phyloP scores from a whole-genome alignment of 2,888 invertebrate species.

The Clepsis dumicolana region DNA sequence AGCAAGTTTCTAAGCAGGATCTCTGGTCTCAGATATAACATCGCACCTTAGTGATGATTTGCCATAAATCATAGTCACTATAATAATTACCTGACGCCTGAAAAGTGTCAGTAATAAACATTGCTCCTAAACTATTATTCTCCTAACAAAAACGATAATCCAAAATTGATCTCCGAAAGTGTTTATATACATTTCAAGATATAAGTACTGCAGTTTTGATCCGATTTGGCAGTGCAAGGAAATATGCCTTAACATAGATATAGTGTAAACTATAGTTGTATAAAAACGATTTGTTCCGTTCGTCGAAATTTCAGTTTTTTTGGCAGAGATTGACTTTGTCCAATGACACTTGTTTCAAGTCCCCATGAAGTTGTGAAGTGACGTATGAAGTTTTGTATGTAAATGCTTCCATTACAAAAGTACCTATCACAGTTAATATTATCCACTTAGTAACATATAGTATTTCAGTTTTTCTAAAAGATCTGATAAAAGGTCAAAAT shows the following conservation, averaged over 20 bases:
- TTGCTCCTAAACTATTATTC: not conserved
- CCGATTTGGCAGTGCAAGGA: slow-evolving; percentile 34
- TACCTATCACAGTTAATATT: slow-evolving; percentile 36
- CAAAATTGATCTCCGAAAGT: slow-evolving; percentile 27
- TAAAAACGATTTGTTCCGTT: slow-evolving; percentile 9
- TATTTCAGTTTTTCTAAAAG: not conserved
- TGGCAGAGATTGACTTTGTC: not conserved
- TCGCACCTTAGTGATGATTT: no score
- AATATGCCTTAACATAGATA: slow-evolving; percentile 26
- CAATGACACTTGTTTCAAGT: not conserved
- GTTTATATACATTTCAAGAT: slow-evolving; percentile 38
- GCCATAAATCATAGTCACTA: no score
- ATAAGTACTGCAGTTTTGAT: slow-evolving; percentile 24
- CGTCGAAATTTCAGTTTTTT: not conserved
- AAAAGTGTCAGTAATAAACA: no score
- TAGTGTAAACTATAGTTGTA: slow-evolving; percentile 10
- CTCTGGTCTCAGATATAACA: no score
- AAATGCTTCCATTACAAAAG: slow-evolving; percentile 38
- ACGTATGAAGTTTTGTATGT: slow-evolving; percentile 2
- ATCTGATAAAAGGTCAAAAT: slow-evolving; percentile 8
- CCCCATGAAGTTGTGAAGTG: slow-evolving; percentile 3
- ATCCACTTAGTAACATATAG: not conserved
- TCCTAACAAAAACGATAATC: not conserved
- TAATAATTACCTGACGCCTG: no score
- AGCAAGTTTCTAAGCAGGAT: no score